Evolutionary conservation across 2,888 invertebrate species (phyloP).

Genomic region (Eudasyphora cyanicolor): DNA sequence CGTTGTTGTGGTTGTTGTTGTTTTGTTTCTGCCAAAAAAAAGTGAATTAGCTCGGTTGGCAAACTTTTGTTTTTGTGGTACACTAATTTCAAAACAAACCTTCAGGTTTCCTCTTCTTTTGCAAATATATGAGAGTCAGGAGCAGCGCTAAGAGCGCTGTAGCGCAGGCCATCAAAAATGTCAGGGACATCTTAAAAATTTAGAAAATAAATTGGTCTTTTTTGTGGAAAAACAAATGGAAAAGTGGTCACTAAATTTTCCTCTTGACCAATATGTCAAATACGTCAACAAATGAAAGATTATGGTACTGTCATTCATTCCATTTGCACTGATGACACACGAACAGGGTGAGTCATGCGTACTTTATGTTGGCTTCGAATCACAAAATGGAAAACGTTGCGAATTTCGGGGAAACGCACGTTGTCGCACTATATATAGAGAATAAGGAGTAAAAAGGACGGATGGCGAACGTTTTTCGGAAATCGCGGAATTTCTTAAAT

Average conservation of each 20-base stretch:
- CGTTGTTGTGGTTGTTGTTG: conserved; percentile 69
- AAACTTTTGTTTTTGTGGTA: neutral
- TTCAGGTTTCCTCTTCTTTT: conserved; percentile 66
- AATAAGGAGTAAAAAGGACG: too few species aligned
- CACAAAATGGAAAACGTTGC: too few species aligned
- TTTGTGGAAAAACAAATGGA: conserved; percentile 4
- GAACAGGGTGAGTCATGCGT: conserved; percentile 1
- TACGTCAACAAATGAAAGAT: conserved; percentile 74
- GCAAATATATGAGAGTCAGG: conserved; percentile 77
- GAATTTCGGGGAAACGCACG: too few species aligned
- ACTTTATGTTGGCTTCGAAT: too few species aligned
- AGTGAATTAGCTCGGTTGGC: too few species aligned
- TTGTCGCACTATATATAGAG: too few species aligned
- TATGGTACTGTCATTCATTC: conserved; percentile 37
- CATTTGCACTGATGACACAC: neutral
- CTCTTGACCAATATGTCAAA: conserved; percentile 61
- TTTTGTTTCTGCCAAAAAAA: conserved; percentile 60
- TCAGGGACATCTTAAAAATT: conserved; percentile 79
- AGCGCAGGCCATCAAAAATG: conserved; percentile 80
- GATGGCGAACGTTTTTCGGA: too few species aligned
- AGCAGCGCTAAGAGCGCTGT: conserved; percentile 78
- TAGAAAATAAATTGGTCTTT: neutral
- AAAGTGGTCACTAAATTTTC: conserved; percentile 64
- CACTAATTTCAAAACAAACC: conserved; percentile 29
- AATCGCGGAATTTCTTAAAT: too few species aligned